phyloP scores from a whole-genome alignment of 2,113 vertebrate genomes.

The Antechinus stuartii region DNA sequence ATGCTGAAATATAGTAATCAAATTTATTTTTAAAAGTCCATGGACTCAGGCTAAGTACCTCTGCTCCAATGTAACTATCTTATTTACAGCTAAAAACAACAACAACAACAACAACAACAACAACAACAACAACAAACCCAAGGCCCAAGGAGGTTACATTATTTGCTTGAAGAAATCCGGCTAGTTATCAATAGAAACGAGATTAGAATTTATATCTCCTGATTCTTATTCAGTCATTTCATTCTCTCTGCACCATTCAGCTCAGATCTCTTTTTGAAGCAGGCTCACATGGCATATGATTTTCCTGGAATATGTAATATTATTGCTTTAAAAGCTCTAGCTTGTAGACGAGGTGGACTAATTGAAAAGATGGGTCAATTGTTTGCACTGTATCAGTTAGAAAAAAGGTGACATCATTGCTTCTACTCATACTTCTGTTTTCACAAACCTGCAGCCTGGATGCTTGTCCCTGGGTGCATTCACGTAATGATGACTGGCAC shows the following conservation, averaged over 20 bases:
- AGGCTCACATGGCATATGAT: background rate
- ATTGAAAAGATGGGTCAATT: background rate
- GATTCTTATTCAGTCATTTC: background rate
- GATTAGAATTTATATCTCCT: background rate
- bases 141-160: background rate
- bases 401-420: background rate
- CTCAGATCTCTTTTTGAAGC: background rate
- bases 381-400: background rate
- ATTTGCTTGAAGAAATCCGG: background rate
- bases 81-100: background rate
- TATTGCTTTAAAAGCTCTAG: background rate
- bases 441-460: constrained; percentile 1
- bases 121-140: background rate
- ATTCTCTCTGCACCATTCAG: background rate
- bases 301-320: constrained; percentile 1
- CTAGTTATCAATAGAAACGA: background rate
- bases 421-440: background rate
- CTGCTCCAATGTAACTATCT: background rate
- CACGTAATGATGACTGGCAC: background rate
- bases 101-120: background rate
- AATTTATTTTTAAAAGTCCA: background rate
- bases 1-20: background rate
- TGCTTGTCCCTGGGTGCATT: background rate
- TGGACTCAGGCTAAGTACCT: background rate
- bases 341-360: background rate